Evolutionary conservation across 1,140 invertebrate genomes (phyloP).

Genomic region (Batillaria attramentaria): DNA sequence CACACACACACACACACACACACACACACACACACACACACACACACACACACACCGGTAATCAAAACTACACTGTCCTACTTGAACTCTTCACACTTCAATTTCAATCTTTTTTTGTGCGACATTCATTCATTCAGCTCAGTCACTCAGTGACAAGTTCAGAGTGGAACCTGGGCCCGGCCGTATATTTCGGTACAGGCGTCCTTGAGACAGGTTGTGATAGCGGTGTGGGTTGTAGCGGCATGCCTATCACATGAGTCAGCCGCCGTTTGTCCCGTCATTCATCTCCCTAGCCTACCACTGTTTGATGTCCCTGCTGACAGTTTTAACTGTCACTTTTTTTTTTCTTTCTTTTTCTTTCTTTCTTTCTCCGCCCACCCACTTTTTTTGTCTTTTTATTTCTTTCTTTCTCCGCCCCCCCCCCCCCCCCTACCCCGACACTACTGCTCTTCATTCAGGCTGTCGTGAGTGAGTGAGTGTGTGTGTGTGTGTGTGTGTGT

Average conservation of each 20-base stretch:
- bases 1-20: background rate
- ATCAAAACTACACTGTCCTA: background rate
- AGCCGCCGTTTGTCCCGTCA: too few species aligned
- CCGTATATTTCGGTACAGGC: too few species aligned
- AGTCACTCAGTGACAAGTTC: background rate
- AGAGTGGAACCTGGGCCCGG: background rate
- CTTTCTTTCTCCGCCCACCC: background rate
- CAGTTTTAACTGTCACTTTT: background rate
- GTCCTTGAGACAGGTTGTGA: too few species aligned
- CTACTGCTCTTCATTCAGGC: too few species aligned
- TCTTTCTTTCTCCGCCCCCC: too few species aligned
- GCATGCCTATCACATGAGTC: too few species aligned
- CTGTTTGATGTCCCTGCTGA: background rate
- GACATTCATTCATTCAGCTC: background rate
- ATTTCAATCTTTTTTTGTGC: too few species aligned
- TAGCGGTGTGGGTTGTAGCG: background rate
- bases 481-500: background rate
- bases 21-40: conserved; percentile 5
- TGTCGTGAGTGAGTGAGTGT: background rate
- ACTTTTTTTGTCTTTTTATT: background rate
- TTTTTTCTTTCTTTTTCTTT: background rate
- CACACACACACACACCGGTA: background rate
- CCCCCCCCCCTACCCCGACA: too few species aligned
- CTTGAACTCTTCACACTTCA: background rate
- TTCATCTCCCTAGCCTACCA: background rate